Evolutionary conservation across 2,113 vertebrate species (phyloP).

Genomic region (Rutilus rutilus): DNA sequence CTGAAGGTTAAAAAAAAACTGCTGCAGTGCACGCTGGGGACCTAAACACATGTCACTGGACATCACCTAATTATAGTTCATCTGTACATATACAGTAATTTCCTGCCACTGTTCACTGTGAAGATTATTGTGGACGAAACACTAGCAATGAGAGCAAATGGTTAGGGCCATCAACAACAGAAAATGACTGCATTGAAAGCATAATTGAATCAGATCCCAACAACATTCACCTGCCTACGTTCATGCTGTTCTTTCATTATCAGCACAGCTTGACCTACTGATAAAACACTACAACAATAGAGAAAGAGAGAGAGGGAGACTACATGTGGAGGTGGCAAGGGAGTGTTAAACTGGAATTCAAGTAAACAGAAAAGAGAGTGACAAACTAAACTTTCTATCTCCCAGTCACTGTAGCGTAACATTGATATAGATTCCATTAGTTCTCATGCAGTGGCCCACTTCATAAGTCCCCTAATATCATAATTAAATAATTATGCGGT

Average conservation of each 20-base stretch:
- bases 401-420: background rate
- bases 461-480: slow-evolving; percentile 27
- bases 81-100: background rate
- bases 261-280: slow-evolving; percentile 52
- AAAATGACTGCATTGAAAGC: slow-evolving; percentile 14
- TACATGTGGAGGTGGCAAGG: background rate
- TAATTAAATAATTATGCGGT: slow-evolving; percentile 36
- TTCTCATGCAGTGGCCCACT: slow-evolving; percentile 3
- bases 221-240: slow-evolving; percentile 45
- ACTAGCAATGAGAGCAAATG: slow-evolving; percentile 7
- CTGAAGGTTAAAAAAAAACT: too few species aligned
- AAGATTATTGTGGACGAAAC: background rate
- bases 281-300: slow-evolving; percentile 33
- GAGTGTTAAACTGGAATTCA: background rate
- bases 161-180: background rate
- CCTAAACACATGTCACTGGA: too few species aligned
- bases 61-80: too few species aligned
- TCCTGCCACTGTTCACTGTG: background rate
- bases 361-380: background rate
- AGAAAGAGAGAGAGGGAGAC: background rate
- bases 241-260: slow-evolving; percentile 49
- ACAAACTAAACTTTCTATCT: background rate
- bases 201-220: slow-evolving; percentile 47
- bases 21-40: too few species aligned
- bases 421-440: slow-evolving; percentile 15